phyloP scores from a whole-genome alignment of 2,888 invertebrate species.

The Resseliella maxima region DNA sequence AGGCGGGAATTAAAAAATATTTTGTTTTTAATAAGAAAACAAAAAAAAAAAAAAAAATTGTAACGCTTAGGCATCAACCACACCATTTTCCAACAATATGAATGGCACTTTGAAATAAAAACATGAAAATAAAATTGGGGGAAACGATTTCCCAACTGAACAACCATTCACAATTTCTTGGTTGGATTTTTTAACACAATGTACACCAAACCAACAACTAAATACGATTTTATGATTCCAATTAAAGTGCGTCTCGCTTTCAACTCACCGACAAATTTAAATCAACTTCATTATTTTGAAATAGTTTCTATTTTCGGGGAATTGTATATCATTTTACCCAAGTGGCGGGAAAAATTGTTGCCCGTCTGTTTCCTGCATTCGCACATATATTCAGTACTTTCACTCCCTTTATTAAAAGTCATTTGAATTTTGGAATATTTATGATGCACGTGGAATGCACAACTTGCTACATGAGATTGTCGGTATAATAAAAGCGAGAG shows the following conservation, averaged over 20 bases:
- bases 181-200: background rate
- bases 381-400: background rate
- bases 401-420: background rate
- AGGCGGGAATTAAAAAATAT: conserved; percentile 9
- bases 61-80: background rate
- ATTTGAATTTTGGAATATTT: conserved; percentile 17
- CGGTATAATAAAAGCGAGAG: no score
- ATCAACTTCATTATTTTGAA: conserved; percentile 49
- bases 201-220: background rate
- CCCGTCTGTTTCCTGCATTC: background rate
- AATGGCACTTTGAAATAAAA: conserved; percentile 10
- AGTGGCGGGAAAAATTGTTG: background rate
- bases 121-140: conserved; percentile 25
- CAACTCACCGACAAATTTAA: background rate
- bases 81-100: background rate
- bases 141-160: background rate
- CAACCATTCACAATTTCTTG: background rate
- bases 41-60: background rate
- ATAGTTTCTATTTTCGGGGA: conserved; percentile 49
- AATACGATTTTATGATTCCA: conserved; percentile 24
- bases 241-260: conserved; percentile 27
- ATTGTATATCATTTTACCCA: conserved; percentile 15
- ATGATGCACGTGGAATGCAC: conserved; percentile 20
- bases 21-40: conserved; percentile 41
- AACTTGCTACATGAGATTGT: background rate